Conservation (phyloP, 2,797 vertebrate species). For the Eospalax fontanierii region DNA sequence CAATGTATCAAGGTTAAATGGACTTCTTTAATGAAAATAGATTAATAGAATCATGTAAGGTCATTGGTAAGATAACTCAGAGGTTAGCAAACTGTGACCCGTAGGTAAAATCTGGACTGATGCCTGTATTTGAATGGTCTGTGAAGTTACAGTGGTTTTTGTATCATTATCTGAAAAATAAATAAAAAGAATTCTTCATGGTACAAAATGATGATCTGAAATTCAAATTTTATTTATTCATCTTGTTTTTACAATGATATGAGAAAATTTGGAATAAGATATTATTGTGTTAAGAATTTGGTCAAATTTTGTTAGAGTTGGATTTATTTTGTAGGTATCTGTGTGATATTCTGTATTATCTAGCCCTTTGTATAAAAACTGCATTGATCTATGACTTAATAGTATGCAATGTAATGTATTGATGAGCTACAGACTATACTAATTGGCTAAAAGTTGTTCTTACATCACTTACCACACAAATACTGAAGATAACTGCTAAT, state of each 20-base stretch:
- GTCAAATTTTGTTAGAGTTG: conserved; percentile 17
- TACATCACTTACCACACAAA: neutral
- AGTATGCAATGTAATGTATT: neutral
- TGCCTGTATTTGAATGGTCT: neutral
- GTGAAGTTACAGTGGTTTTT: neutral
- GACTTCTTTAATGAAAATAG: conserved; percentile 1
- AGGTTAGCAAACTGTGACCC: neutral
- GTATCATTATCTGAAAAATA: neutral
- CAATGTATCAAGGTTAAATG: conserved; percentile 29
- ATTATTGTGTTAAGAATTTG: too few relatives aligned
- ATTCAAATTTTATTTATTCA: conserved; percentile 38
- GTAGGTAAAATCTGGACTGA: neutral
- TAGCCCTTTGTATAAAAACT: neutral
- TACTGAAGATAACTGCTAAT: neutral
- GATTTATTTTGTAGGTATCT: neutral
- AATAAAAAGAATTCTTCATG: conserved; percentile 14
- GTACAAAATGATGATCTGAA: neutral
- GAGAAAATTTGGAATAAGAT: conserved; percentile 24
- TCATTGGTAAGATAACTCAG: conserved; percentile 27
- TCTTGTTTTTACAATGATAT: neutral
- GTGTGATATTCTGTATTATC: neutral
- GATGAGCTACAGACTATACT: neutral
- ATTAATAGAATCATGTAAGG: neutral
- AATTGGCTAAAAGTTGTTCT: conserved; percentile 21
- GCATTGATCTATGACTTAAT: neutral